Percentiles rank a stretch among this genome's conserved stretches.
These are phyloP conservation scores for Mactra quadrangularis DNA, from an alignment of 1,140 invertebrate genomes.

Conservation along the genomic window DNA sequence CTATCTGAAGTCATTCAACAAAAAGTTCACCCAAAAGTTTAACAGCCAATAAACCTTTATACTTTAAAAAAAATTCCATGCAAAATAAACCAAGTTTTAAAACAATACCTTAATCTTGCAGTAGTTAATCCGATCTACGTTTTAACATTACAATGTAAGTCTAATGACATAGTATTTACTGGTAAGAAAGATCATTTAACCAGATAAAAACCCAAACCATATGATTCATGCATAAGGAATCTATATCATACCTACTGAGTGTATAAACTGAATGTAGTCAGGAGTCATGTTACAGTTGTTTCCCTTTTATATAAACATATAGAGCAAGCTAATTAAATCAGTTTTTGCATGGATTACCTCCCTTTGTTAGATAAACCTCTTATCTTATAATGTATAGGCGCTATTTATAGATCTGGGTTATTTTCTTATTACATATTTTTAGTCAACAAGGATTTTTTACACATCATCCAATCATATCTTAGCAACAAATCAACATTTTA, in stretches of 20 bases:
- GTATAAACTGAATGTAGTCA: background rate
- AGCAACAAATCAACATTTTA: no score
- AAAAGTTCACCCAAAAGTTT: background rate
- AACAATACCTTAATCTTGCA: conserved; percentile 26
- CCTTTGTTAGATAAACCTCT: background rate
- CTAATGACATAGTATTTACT: conserved; percentile 30
- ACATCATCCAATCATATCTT: no score
- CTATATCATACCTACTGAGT: conserved; percentile 32
- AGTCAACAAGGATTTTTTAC: background rate
- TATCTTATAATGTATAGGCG: background rate
- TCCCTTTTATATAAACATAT: conserved; percentile 9
- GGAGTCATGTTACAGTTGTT: conserved; percentile 15
- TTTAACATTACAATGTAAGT: background rate
- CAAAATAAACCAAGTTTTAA: conserved; percentile 19
- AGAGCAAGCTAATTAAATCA: background rate
- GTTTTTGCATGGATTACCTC: background rate
- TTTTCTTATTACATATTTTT: background rate
- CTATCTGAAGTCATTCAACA: background rate
- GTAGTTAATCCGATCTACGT: conserved; percentile 24
- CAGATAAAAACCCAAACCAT: conserved; percentile 24
- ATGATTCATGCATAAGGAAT: conserved; percentile 55
- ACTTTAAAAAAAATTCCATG: background rate
- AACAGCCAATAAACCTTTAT: background rate
- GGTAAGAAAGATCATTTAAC: conserved; percentile 22
- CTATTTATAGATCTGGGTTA: background rate